Conservation (phyloP, 2,113 vertebrate genomes). For the Passer domesticus region DNA sequence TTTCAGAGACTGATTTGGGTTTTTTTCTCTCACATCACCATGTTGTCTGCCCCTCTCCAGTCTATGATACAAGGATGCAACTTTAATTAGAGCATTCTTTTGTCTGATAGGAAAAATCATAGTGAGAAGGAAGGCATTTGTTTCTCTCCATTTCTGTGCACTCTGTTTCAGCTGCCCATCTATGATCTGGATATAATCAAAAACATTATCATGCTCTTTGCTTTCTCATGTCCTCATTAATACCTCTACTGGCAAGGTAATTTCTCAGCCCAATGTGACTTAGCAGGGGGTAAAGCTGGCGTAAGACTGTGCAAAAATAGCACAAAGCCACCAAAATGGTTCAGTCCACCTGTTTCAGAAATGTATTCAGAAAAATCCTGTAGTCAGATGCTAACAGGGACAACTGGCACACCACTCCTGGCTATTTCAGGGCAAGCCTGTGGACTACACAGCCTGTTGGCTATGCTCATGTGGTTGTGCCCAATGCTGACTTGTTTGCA, state of each 20-base stretch:
- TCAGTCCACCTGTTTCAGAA: background rate
- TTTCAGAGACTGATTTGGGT: background rate
- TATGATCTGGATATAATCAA: constrained; percentile 24
- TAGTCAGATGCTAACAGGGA: background rate
- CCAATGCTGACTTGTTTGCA: background rate
- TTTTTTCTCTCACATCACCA: background rate
- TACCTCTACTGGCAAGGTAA: constrained; percentile 32
- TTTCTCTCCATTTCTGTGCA: background rate
- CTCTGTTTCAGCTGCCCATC: background rate
- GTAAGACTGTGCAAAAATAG: background rate
- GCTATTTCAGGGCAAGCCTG: background rate
- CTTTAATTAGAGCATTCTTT: constrained; percentile 25
- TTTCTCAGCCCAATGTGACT: constrained; percentile 37
- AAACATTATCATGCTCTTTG: constrained; percentile 10
- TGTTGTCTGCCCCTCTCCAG: background rate
- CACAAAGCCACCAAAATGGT: background rate
- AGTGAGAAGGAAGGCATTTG: background rate
- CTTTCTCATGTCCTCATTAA: constrained; percentile 52
- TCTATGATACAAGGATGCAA: background rate
- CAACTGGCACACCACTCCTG: background rate
- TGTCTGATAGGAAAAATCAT: background rate
- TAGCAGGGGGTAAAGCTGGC: background rate
- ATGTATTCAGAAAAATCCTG: background rate
- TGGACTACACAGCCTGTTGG: background rate
- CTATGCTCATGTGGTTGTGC: background rate